Percentiles rank a stretch among this genome's conserved stretches.
These are phyloP conservation scores for Rhyacophila evoluta DNA, from an alignment of 2,888 invertebrate genomes.

Conservation along the genomic window DNA sequence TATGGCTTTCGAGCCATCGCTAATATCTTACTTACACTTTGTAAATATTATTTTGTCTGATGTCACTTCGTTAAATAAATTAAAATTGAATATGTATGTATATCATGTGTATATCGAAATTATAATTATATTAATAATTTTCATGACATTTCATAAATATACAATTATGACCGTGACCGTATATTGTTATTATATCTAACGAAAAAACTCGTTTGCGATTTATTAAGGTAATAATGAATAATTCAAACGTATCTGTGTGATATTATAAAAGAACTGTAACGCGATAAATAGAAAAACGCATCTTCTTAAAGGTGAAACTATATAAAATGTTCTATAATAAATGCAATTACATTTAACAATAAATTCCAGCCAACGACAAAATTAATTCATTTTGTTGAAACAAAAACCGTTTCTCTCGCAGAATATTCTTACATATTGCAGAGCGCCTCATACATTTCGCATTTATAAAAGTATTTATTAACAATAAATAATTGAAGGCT, in stretches of 20 bases:
- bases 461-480: slow-evolving; percentile 7
- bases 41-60: too few species aligned
- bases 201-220: too few species aligned
- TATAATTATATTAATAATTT: too few species aligned
- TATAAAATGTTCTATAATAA: background rate
- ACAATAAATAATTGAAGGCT: slow-evolving; percentile 15
- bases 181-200: too few species aligned
- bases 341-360: slow-evolving; percentile 9
- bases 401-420: background rate
- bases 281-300: background rate
- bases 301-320: background rate
- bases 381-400: background rate
- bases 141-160: too few species aligned
- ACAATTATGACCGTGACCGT: too few species aligned
- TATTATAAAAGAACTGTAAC: background rate
- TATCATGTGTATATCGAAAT: too few species aligned
- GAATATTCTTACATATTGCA: background rate
- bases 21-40: too few species aligned
- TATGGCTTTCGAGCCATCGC: too few species aligned
- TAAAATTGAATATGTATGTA: too few species aligned
- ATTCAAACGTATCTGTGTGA: slow-evolving; percentile 7
- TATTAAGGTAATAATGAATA: too few species aligned
- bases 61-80: too few species aligned
- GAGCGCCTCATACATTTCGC: background rate
- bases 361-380: slow-evolving; percentile 12